These are phyloP conservation scores for Macaria liturata DNA, from an alignment of 2,888 invertebrate species.

Conservation along the genomic window DNA sequence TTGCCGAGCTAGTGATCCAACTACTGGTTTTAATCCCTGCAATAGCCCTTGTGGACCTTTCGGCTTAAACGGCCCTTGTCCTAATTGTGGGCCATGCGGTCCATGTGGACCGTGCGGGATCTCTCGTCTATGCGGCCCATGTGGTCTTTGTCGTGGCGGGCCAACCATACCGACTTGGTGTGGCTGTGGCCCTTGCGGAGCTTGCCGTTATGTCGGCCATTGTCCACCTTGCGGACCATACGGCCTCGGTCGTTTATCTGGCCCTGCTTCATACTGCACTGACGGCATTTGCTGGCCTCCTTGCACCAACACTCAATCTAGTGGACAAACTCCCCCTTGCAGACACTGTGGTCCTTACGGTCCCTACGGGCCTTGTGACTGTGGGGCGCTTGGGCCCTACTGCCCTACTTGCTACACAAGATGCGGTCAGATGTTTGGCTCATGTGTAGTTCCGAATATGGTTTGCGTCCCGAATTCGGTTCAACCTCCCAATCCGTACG, in stretches of 20 bases:
- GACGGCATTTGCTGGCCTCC: slow-evolving; percentile 9
- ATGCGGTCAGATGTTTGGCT: slow-evolving; percentile 1
- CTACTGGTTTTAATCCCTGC: neutral
- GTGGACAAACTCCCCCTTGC: slow-evolving; percentile 1
- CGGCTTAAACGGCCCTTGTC: slow-evolving; percentile 27
- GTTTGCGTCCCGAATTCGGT: neutral
- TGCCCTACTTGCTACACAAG: neutral
- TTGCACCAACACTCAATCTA: neutral
- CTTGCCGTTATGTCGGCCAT: slow-evolving; percentile 1
- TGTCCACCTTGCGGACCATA: slow-evolving; percentile 15
- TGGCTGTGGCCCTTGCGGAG: slow-evolving; percentile 7
- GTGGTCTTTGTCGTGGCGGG: slow-evolving; percentile 35
- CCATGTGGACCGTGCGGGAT: slow-evolving; percentile 33
- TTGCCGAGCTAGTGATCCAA: slow-evolving; percentile 2
- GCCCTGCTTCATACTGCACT: neutral
- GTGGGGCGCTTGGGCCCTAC: slow-evolving; percentile 3
- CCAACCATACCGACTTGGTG: slow-evolving; percentile 19
- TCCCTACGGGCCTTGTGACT: slow-evolving; percentile 3
- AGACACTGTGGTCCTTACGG: slow-evolving; percentile 1
- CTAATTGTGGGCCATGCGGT: slow-evolving; percentile 30
- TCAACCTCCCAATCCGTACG: too few relatives aligned
- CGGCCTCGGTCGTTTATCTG: slow-evolving; percentile 1
- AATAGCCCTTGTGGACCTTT: slow-evolving; percentile 10
- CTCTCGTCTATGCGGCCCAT: slow-evolving; percentile 31
- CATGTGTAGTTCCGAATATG: neutral